phyloP scores from a whole-genome alignment of 2,113 vertebrate genomes.

The Istiophorus platypterus region DNA sequence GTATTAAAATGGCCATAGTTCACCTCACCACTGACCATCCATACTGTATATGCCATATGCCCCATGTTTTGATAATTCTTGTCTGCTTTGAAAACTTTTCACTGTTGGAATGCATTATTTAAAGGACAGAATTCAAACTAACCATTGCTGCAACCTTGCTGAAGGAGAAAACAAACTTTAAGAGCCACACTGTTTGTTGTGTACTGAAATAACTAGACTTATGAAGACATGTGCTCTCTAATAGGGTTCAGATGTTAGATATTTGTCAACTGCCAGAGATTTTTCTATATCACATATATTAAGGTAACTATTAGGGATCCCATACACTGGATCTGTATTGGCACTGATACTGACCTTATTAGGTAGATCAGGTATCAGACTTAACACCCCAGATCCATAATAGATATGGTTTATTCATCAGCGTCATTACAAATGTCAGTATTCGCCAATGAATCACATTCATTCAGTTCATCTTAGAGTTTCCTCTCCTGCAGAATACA shows the following conservation, averaged over 20 bases:
- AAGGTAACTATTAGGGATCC: too few relatives aligned
- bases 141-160: too few relatives aligned
- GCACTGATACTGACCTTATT: neutral
- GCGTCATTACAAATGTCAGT: neutral
- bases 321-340: neutral
- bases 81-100: neutral
- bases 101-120: neutral
- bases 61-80: neutral
- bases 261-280: too few relatives aligned
- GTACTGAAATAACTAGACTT: neutral
- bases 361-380: neutral
- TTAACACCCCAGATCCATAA: neutral
- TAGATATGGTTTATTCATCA: neutral
- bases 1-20: neutral
- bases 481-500: neutral
- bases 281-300: too few relatives aligned
- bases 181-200: neutral
- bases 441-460: neutral
- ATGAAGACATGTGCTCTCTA: too few relatives aligned
- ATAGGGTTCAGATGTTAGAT: too few relatives aligned
- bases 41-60: neutral
- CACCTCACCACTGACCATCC: neutral
- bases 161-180: too few relatives aligned
- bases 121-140: neutral
- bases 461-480: neutral